Evolutionary conservation across 2,888 invertebrate genomes (phyloP), one percentile per base, ranked within the genome.

Genomic region (Oligia fasciuncula): DNA sequence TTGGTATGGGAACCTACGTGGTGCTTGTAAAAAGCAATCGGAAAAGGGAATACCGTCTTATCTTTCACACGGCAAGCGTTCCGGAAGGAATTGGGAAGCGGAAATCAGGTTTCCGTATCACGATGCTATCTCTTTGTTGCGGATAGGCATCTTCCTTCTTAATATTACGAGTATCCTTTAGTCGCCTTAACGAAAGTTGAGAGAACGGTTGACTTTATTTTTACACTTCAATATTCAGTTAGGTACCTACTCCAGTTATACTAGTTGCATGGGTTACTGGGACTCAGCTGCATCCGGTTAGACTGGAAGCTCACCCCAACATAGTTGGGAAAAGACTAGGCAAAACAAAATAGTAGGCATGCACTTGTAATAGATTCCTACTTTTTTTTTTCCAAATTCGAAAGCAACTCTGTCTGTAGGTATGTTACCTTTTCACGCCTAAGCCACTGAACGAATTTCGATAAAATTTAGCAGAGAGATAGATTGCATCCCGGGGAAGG

Each of bases 81-180:
- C 80, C 69, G 74, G 69, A 63, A 72, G 66, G 66, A 79, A 79
- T 75, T 62, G 49, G 66, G 72, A 79, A 65, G 14, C 40, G 80
- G 69, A 80, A 75, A 84, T 87, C 74, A 68, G 73, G 85, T 74
- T 87, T 69, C 65, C 84, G 74, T 75, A 84, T 79, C 86, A n/a
- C 35, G 73, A 72, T 79, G 63, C 70, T 87, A 84, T 84, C 80
- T 49, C 23, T 86, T 82, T 81, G 60, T 85, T 13, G 66, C 8
- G 49, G 86, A 82, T 75, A 54, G 49, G 60, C 62, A 66, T 70
- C 65, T 82, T 66, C 35, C 54, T 83, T 71, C 23, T 40, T 83
- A 60, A 83, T 72, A 70, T 29, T 17, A 29, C 29, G 29, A 29
- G 29, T 29, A 83, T 57, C 66, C 35, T 67, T 68, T 71, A 71